Base-by-base conservation (phyloP, 2,797 vertebrate species). In the Rhodeus uyekii region DNA sequence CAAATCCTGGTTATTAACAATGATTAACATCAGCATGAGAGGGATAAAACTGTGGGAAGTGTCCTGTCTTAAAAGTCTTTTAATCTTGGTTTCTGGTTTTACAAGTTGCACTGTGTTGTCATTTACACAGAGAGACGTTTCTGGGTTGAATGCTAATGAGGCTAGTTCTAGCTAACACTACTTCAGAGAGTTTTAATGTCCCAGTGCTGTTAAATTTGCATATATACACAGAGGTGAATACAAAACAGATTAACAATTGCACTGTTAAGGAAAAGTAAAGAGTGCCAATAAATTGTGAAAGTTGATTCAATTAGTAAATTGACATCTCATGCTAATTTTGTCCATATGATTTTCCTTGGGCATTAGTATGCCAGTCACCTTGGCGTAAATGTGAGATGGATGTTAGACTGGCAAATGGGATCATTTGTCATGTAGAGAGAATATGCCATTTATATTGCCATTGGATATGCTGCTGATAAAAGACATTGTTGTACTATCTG, bases 1-100 rank as follows among this genome's bases (percentile, higher is more conserved):
- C 77, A 83, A 85, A 85, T 85, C 83, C 82, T 38, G 12, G 69
- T 82, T 81, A 88, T 88, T 87, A 86, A 84, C 72, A 60, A 48
- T 79, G 86, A 87, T 87, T 84, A 87, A 83, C 69, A 60, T 44
- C 78, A 72, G 75, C 64, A 42, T 60, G 50, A 44, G 67, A n/a
- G 69, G 69, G 71, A 64, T 58, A 80, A 69, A 58, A 67, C 29
- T 9, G 50, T 61, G 38, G 76, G 29, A 78, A 79, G 80, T 58
- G 78, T 74, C 74, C 79, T 60, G 75, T 76, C 78, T 85, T 83
- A 64, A 80, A 83, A 67, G 80, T 78, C 44, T 71, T 76, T 71
- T 85, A 82, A 80, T 86, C 87, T 60, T 7, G 65, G 58, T 63
- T 58, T 80, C 64, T 80, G 42, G 34, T 73, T 84, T 87, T 83